Percentiles rank a stretch among this genome's conserved stretches.
phyloP scores from a whole-genome alignment of 1,140 invertebrate species.

The Brachionus angularis region DNA sequence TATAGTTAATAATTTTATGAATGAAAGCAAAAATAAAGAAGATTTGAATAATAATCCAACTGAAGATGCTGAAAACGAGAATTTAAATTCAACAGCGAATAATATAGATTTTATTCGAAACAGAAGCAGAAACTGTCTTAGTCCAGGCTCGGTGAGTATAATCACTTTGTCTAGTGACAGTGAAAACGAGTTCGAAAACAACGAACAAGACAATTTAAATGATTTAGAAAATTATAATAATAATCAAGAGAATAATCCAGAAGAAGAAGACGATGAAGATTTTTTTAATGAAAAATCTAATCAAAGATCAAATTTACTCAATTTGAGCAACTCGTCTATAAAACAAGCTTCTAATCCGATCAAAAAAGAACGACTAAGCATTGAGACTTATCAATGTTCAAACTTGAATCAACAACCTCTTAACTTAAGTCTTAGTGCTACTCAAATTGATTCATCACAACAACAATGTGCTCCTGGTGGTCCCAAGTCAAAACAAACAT shows the following conservation, averaged over 20 bases:
- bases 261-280: background rate
- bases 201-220: background rate
- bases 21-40: background rate
- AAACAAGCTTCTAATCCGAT: background rate
- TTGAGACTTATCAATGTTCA: background rate
- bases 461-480: no score
- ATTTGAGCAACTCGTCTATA: background rate
- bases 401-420: no score
- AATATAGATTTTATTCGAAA: conserved; percentile 28
- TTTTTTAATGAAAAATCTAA: background rate
- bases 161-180: conserved; percentile 40
- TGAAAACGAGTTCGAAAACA: conserved; percentile 13
- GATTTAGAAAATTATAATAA: background rate
- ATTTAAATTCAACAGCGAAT: background rate
- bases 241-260: background rate
- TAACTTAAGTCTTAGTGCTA: no score
- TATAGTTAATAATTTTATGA: conserved; percentile 38
- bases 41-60: background rate
- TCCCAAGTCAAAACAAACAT: background rate
- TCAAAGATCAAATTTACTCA: background rate
- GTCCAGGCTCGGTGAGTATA: conserved; percentile 35
- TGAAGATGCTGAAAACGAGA: conserved; percentile 8
- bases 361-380: background rate
- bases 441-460: no score
- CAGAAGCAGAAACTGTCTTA: conserved; percentile 9